Percentiles rank a stretch among this genome's conserved stretches.
phyloP scores from a whole-genome alignment of 2,888 invertebrate genomes.

The Hyppa rectilinea region DNA sequence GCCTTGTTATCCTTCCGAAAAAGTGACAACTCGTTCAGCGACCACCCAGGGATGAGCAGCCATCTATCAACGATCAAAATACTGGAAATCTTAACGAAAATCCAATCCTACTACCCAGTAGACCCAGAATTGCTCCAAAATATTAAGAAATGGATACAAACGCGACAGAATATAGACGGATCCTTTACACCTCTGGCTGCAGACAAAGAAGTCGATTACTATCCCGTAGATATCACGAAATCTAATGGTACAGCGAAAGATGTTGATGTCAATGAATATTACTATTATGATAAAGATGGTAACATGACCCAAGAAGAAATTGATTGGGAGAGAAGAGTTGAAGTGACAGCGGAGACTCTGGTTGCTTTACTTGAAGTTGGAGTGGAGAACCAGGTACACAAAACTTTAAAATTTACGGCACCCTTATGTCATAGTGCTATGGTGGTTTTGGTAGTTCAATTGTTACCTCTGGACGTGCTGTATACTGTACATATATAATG shows the following conservation, averaged over 20 bases:
- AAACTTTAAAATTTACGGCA: no score
- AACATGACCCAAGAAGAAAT: slow-evolving; percentile 88
- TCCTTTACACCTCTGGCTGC: slow-evolving; percentile 91
- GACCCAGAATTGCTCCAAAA: slow-evolving; percentile 91
- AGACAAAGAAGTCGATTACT: slow-evolving; percentile 90
- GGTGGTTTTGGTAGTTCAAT: no score
- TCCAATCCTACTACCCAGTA: slow-evolving; percentile 91
- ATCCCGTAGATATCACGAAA: slow-evolving; percentile 83
- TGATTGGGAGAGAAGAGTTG: slow-evolving; percentile 90
- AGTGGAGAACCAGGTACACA: slow-evolving; percentile 90
- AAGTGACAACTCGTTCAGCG: slow-evolving; percentile 92
- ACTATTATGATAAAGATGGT: slow-evolving; percentile 88
- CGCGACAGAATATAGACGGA: slow-evolving; percentile 91
- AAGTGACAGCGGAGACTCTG: slow-evolving; percentile 92
- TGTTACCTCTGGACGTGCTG: no score
- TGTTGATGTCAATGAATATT: slow-evolving; percentile 86
- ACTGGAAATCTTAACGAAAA: slow-evolving; percentile 91
- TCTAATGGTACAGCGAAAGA: slow-evolving; percentile 80
- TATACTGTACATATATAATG: no score
- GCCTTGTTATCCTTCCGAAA: slow-evolving; percentile 91
- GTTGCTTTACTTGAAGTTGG: slow-evolving; percentile 91
- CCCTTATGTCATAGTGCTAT: no score
- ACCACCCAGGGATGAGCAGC: slow-evolving; percentile 92
- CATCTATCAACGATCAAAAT: slow-evolving; percentile 91
- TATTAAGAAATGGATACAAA: slow-evolving; percentile 92